Evolutionary conservation across 92 coral and sea anemone species (phyloP).

Genomic region (Palythoa grandiflora): DNA sequence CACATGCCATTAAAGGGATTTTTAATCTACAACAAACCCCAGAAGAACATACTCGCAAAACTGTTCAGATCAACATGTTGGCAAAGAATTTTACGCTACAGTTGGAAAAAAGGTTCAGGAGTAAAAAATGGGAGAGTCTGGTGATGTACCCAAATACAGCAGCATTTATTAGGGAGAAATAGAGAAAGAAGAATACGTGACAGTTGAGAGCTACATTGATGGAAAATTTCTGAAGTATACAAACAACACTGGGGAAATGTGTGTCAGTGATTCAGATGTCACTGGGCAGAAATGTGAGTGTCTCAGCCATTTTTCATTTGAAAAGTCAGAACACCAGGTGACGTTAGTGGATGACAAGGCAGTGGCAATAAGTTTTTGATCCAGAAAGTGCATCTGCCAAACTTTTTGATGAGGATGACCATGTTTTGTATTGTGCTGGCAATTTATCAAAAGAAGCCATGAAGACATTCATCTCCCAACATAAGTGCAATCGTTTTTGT

Average conservation of each 20-base stretch:
- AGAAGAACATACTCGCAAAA: slow-evolving; percentile 29
- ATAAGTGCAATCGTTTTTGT: slow-evolving; percentile 10
- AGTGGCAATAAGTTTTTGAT: not conserved
- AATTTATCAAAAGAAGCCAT: slow-evolving; percentile 21
- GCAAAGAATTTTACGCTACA: slow-evolving; percentile 32
- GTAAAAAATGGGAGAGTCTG: not conserved
- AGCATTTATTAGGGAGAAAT: too few relatives aligned
- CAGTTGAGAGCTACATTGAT: not conserved
- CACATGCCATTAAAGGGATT: not conserved
- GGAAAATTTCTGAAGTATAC: not conserved
- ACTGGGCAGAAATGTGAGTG: not conserved
- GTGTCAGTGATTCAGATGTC: too few relatives aligned
- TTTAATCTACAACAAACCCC: slow-evolving; percentile 3
- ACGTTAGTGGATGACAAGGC: slow-evolving; percentile 5
- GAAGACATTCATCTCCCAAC: slow-evolving; percentile 18
- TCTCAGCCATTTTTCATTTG: slow-evolving; percentile 31
- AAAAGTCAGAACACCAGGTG: slow-evolving; percentile 27
- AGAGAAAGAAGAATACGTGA: too few relatives aligned
- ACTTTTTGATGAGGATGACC: not conserved
- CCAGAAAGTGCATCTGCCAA: slow-evolving; percentile 3
- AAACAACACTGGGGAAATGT: too few relatives aligned
- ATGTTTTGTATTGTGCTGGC: slow-evolving; percentile 14
- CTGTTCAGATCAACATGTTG: slow-evolving; percentile 31
- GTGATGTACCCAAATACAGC: too few relatives aligned
- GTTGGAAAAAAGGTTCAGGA: slow-evolving; percentile 5